Conservation (phyloP, 1,140 invertebrate genomes). For the Diabrotica undecimpunctata region DNA sequence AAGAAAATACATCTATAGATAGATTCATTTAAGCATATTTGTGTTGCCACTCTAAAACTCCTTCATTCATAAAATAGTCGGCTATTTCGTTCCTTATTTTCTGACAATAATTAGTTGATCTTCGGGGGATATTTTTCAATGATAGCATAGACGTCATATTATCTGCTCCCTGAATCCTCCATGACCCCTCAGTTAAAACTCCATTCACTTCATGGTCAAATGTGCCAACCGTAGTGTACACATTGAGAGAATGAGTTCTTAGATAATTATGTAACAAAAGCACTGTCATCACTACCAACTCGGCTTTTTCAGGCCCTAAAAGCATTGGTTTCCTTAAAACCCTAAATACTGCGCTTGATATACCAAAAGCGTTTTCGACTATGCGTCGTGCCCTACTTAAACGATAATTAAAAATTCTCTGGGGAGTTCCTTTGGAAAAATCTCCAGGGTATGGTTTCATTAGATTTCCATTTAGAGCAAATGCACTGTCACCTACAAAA, state of each 20-base stretch:
- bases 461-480: slow-evolving; percentile 9
- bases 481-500: no score
- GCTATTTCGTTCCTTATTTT: no score
- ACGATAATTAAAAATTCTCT: no score
- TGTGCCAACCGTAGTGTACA: slow-evolving; percentile 2
- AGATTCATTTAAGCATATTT: no score
- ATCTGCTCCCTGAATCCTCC: slow-evolving; percentile 4
- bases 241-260: slow-evolving; percentile 15
- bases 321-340: slow-evolving; percentile 42
- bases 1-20: no score
- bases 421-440: not conserved
- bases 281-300: slow-evolving; percentile 32
- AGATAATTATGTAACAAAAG: slow-evolving; percentile 42
- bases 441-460: slow-evolving; percentile 17
- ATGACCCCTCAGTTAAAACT: slow-evolving; percentile 9
- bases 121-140: no score
- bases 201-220: slow-evolving; percentile 6
- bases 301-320: slow-evolving; percentile 32
- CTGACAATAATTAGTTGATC: no score
- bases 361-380: no score
- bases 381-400: no score
- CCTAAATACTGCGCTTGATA: no score
- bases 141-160: not conserved
- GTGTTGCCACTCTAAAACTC: no score
- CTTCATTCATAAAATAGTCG: no score